These are phyloP conservation scores for Amphipoea lucens DNA, from an alignment of 2,888 invertebrate genomes.

Conservation along the genomic window DNA sequence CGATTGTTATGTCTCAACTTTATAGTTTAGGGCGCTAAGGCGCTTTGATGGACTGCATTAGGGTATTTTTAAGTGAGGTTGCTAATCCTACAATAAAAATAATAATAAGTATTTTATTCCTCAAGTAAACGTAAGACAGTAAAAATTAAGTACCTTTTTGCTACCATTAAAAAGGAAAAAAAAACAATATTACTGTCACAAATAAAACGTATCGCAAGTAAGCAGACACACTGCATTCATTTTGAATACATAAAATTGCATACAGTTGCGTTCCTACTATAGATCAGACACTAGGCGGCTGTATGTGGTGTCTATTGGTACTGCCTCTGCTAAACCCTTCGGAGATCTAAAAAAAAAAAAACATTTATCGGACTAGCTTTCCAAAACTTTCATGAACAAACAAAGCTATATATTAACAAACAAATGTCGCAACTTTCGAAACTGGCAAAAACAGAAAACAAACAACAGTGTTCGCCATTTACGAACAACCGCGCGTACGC, in stretches of 20 bases:
- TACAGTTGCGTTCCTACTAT: background rate
- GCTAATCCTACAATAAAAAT: background rate
- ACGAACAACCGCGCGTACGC: constrained; percentile 69
- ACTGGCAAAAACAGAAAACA: constrained; percentile 75
- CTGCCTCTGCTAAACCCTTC: background rate
- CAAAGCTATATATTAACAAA: constrained; percentile 67
- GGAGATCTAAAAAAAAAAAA: background rate
- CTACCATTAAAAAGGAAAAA: background rate
- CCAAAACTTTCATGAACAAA: constrained; percentile 56
- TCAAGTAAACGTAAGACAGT: background rate
- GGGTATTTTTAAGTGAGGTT: constrained; percentile 2
- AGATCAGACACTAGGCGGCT: background rate
- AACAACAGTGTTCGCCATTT: constrained; percentile 74
- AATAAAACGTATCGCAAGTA: background rate
- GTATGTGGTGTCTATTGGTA: too few species aligned
- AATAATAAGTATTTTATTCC: background rate
- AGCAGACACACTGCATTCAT: background rate
- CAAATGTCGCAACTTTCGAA: constrained; percentile 74
- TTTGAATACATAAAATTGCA: background rate
- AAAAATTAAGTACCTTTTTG: too few species aligned
- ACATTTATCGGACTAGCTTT: constrained; percentile 9
- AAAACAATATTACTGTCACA: background rate
- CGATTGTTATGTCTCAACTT: constrained; percentile 67
- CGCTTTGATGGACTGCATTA: constrained; percentile 23
- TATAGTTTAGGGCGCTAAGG: constrained; percentile 43